These are phyloP conservation scores for Liasis olivaceus DNA, from an alignment of 2,797 vertebrate species.

Conservation along the genomic window DNA sequence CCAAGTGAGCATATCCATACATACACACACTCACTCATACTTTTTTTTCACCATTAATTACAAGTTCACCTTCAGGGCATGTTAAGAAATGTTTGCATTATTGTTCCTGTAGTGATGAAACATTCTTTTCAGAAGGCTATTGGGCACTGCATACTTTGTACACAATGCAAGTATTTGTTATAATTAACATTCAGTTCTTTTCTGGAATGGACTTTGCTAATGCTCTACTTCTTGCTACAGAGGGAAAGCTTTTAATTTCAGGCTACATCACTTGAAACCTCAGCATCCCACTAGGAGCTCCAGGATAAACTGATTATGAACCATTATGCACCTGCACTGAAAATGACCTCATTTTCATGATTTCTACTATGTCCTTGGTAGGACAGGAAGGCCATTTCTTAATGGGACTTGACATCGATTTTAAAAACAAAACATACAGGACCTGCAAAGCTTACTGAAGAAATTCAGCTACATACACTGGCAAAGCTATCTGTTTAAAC, in stretches of 20 bases:
- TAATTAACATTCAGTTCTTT: background rate
- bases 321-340: background rate
- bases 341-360: constrained; percentile 18
- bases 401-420: background rate
- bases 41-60: background rate
- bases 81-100: background rate
- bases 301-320: constrained; percentile 6
- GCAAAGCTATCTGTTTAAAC: background rate
- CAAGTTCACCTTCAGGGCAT: constrained; percentile 7
- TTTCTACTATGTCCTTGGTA: constrained; percentile 9
- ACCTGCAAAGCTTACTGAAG: background rate
- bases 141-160: background rate
- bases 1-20: background rate
- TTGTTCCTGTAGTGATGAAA: background rate
- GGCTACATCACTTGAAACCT: constrained; percentile 7
- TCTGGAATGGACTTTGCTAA: background rate
- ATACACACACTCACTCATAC: background rate
- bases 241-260: background rate
- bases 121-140: background rate
- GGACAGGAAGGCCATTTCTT: fast-evolving
- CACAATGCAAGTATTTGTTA: background rate
- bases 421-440: background rate
- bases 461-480: background rate
- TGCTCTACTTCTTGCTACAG: background rate
- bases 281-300: background rate